A percentile compares a stretch with the other conserved stretches of the same genome.
Evolutionary conservation across 1,140 invertebrate species (phyloP).

Genomic region (Pogonognathellus flavescens): DNA sequence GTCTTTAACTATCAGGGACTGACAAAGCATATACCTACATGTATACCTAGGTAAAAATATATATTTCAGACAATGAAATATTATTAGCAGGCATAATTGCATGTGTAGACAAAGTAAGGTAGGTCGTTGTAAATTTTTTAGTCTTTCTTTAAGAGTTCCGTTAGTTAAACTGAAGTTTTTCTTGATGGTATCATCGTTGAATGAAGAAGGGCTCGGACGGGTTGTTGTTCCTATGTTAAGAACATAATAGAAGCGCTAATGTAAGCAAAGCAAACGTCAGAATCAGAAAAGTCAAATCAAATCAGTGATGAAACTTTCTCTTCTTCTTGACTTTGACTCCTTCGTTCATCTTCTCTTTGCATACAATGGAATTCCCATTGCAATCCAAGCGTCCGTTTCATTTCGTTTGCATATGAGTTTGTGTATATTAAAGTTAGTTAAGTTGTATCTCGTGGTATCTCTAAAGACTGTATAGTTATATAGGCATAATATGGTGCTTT

Average conservation of each 20-base stretch:
- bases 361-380: conserved; percentile 25
- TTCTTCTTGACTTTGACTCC: conserved; percentile 48
- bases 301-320: conserved; percentile 41
- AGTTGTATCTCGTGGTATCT: no score
- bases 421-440: not conserved
- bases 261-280: conserved; percentile 19
- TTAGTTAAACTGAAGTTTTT: conserved; percentile 1
- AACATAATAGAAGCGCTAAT: not conserved
- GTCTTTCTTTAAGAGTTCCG: not conserved
- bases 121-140: not conserved
- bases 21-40: no score
- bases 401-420: not conserved
- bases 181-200: no score
- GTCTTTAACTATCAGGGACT: no score
- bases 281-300: conserved; percentile 43
- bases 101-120: conserved; percentile 2
- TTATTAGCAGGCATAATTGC: no score
- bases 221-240: no score
- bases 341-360: conserved; percentile 43
- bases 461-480: no score
- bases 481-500: no score
- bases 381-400: conserved; percentile 37
- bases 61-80: not conserved
- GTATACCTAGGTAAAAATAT: no score
- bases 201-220: no score